Evolutionary conservation across 2,113 vertebrate species (phyloP).

Genomic region (Pteropus alecto): DNA sequence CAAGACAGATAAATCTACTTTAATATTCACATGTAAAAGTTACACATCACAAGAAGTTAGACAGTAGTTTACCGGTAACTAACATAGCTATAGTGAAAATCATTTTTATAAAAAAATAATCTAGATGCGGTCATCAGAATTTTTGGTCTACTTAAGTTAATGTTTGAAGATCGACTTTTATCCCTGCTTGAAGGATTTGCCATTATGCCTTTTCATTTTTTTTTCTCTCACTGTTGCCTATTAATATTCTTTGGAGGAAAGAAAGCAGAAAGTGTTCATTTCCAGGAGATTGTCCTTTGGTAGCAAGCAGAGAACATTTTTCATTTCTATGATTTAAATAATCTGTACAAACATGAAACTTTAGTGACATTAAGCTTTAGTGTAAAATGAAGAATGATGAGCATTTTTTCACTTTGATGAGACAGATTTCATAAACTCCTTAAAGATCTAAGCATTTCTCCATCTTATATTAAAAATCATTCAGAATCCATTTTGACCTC

Average conservation of each 20-base stretch:
- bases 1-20: conserved; percentile 86
- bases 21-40: conserved; percentile 88
- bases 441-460: conserved; percentile 75
- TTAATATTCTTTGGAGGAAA: conserved; percentile 85
- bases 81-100: conserved; percentile 83
- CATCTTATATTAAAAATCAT: conserved; percentile 71
- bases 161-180: conserved; percentile 81
- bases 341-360: conserved; percentile 79
- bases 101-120: conserved; percentile 87
- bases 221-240: conserved; percentile 66
- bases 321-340: conserved; percentile 79
- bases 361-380: conserved; percentile 62
- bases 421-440: conserved; percentile 75
- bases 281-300: conserved; percentile 86
- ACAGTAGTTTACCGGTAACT: conserved; percentile 83
- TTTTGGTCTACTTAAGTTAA: conserved; percentile 85
- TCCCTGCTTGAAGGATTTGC: conserved; percentile 79
- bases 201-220: conserved; percentile 63
- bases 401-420: conserved; percentile 75
- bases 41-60: conserved; percentile 86
- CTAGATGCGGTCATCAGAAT: conserved; percentile 81
- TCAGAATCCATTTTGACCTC: conserved; percentile 72
- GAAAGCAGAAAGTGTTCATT: conserved; percentile 82
- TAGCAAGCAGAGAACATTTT: conserved; percentile 86
- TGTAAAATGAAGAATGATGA: conserved; percentile 74